Evolutionary conservation across 1,140 invertebrate species (phyloP), one percentile per base, ranked within the genome.

Genomic region (Cydia splendana): DNA sequence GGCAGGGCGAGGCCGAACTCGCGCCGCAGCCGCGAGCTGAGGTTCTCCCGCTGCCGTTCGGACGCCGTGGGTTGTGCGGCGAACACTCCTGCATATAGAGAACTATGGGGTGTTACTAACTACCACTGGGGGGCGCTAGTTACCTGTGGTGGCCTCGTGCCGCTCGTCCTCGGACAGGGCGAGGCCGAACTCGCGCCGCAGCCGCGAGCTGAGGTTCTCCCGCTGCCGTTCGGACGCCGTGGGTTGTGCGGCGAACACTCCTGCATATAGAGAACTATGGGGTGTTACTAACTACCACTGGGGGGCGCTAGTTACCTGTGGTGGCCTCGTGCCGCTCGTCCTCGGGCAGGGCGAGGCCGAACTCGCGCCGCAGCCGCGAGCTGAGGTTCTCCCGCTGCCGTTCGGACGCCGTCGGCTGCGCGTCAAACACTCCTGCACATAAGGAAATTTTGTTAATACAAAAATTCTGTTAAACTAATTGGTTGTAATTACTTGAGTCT

Each of bases 1-100:
- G 94, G 95, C 62, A 96, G 90, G 80, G 96, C 95, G 15, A 97
- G 92, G n/a, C 96, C 96, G 92, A 96, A 96, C 87, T 96, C 96
- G 53, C 95, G 92, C 80, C 95, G 94, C 73, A 97, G 90, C 80
- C 96, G 94, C 82, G 96, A 95, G 20, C 96, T 96, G n/a, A 97
- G 93, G 89, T 96, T 96, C 88, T 96, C 96, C 53, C 95, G 92
- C 82, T 96, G 95, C 62, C 94, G 93, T 88, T 96, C 96, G 0
- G 95, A 95, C 2, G 95, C 87, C 15, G 96, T 96, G 20, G 96
- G 95, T 51, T 92, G 91, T 2, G 90, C 92, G 87, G 0, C 91
- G 85, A 93, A 93, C 73, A 92, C 91, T 76, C 91, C 91, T 92
- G 84, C 57, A 73, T 51, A 76, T 65, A 76, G n/a, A 24, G 24